phyloP scores from a whole-genome alignment of 2,888 invertebrate species.

The Drymonia ruficornis region DNA sequence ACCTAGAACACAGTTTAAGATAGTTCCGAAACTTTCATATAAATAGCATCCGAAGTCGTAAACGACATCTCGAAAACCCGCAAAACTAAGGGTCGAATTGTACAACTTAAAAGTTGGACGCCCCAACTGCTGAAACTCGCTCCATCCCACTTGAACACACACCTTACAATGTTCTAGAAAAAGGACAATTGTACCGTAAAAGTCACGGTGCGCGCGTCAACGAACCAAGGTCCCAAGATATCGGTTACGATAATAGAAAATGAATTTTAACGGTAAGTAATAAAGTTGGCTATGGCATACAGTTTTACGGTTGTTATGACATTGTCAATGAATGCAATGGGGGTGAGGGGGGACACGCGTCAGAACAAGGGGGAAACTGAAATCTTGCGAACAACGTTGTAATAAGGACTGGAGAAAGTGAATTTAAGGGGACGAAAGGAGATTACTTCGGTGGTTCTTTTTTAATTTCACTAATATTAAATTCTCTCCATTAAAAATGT shows the following conservation, averaged over 20 bases:
- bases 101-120: conserved; percentile 73
- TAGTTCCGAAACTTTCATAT: conserved; percentile 41
- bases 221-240: conserved; percentile 22
- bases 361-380: conserved; percentile 76
- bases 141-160: conserved; percentile 73
- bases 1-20: conserved; percentile 19
- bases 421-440: conserved; percentile 86
- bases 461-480: conserved; percentile 82
- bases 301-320: conserved; percentile 67
- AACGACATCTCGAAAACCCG: conserved; percentile 47
- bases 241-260: conserved; percentile 59
- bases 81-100: conserved; percentile 59
- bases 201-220: conserved; percentile 45
- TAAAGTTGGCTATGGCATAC: conserved; percentile 66
- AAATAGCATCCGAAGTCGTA: conserved; percentile 38
- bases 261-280: conserved; percentile 63
- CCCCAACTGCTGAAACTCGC: conserved; percentile 68
- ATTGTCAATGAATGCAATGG: conserved; percentile 67
- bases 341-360: conserved; percentile 77
- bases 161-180: conserved; percentile 71
- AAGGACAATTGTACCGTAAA: conserved; percentile 75
- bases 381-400: conserved; percentile 85
- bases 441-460: conserved; percentile 79
- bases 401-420: conserved; percentile 88
- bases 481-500: conserved; percentile 46